Evolutionary conservation across 2,888 invertebrate genomes (phyloP), one percentile per base, ranked within the genome.

Genomic region (Hyles lineata): DNA sequence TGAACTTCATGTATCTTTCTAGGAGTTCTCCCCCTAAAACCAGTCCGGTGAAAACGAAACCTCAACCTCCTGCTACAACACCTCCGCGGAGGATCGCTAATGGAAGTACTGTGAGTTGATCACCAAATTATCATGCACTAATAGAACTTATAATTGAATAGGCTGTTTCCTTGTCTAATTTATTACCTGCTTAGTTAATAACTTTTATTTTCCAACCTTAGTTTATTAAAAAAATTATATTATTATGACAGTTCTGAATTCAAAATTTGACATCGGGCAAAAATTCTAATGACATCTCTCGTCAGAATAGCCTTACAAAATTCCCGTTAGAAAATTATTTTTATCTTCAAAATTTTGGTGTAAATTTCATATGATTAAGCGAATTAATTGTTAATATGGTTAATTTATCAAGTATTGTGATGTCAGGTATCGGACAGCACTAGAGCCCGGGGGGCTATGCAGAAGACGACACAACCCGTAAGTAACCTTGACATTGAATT

Each of bases 71-170:
- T 11, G 75, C 76, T 9, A 73, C 79, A 25, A 55, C 85, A 29
- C 78, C 85, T 4, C 80, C 85, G 0, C 78, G 87, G 74, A 87
- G 85, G 77, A 83, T 78, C 50, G 80, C 80, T 79, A 90, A 85
- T 78, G 91, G 90, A 80, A 93, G 87, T 81, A 83, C 80, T 83
- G 93, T 91, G 84, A 88, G 85, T 87, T 82, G 73, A 52, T 15
- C 25, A 7, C 0, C 19, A n/a, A 32, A 55, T 55, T n/a, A 7
- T 55, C 6, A 43, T 11, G 15, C 4, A 55, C 55, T 8, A 7
- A 55, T 4, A 7, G 6, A 55, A 55, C 5, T 55, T 55, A n/a
- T 55, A n/a, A 6, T 7, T 55, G 7, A 55, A 55, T 7, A 19
- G n/a, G 19, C 55, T 55, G 5, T 55, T 8, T 1, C 6, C 19